phyloP scores from a whole-genome alignment of 2,113 vertebrate genomes.

The Coryphaenoides rupestris region DNA sequence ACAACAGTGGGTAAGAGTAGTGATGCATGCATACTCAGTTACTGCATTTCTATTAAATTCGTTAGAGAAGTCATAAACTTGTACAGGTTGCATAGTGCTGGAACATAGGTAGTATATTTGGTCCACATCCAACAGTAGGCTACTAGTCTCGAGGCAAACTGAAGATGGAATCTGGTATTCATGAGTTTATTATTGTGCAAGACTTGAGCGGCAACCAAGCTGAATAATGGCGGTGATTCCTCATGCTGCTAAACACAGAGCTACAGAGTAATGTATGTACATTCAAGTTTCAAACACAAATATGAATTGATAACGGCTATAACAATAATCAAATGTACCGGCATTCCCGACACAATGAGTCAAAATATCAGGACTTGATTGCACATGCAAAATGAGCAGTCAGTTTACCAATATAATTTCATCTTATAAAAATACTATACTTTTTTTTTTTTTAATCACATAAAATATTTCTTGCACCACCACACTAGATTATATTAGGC shows the following conservation, averaged over 20 bases:
- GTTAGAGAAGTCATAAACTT: too few relatives aligned
- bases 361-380: conserved; percentile 48
- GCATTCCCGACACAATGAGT: conserved; percentile 32
- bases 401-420: conserved; percentile 25
- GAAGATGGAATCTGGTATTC: conserved; percentile 21
- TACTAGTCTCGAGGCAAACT: too few relatives aligned
- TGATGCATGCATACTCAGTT: too few relatives aligned
- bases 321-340: conserved; percentile 45
- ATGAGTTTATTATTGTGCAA: conserved; percentile 80
- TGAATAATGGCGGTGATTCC: conserved; percentile 66
- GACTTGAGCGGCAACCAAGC: conserved; percentile 62
- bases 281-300: conserved; percentile 83
- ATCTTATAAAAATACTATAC: conserved; percentile 59
- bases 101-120: too few relatives aligned
- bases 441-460: conserved; percentile 42
- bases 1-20: too few relatives aligned
- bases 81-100: too few relatives aligned
- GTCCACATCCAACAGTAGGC: too few relatives aligned
- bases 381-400: conserved; percentile 50
- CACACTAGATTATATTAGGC: conserved; percentile 26
- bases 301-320: conserved; percentile 32
- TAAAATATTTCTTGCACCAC: conserved; percentile 48
- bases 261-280: conserved; percentile 74
- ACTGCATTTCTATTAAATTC: too few relatives aligned
- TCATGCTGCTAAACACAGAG: conserved; percentile 71